phyloP scores from a whole-genome alignment of 2,888 invertebrate genomes.

The Tenthredo amoena region DNA sequence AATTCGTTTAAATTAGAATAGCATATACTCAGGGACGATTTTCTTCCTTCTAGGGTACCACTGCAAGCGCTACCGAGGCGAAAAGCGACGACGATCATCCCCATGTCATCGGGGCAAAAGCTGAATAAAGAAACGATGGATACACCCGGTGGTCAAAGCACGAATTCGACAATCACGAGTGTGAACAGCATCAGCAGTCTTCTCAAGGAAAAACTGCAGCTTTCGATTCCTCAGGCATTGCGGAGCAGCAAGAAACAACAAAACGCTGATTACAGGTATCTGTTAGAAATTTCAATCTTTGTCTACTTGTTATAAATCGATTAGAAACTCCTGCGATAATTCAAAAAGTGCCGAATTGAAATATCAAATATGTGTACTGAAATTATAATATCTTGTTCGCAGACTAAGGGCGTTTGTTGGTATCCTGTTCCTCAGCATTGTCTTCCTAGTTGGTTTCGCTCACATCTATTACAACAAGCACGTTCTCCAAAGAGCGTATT shows the following conservation, averaged over 20 bases:
- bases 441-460: conserved; percentile 90
- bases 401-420: conserved; percentile 91
- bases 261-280: conserved; percentile 75
- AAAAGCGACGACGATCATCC: conserved; percentile 82
- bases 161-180: conserved; percentile 90
- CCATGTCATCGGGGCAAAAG: conserved; percentile 80
- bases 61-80: conserved; percentile 81
- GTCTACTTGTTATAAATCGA: background rate
- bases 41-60: conserved; percentile 80
- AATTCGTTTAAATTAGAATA: background rate
- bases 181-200: conserved; percentile 92
- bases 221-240: conserved; percentile 74
- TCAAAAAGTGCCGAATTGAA: background rate
- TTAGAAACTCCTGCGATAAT: background rate
- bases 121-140: conserved; percentile 81
- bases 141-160: conserved; percentile 82
- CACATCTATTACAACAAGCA: conserved; percentile 92
- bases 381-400: conserved; percentile 67
- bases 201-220: conserved; percentile 90
- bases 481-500: conserved; percentile 90
- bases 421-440: conserved; percentile 89
- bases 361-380: background rate
- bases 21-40: conserved; percentile 37
- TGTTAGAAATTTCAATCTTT: background rate
- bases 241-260: conserved; percentile 73